These are phyloP conservation scores for Leucopternis melanops DNA, from an alignment of 2,113 vertebrate genomes.

Conservation along the genomic window DNA sequence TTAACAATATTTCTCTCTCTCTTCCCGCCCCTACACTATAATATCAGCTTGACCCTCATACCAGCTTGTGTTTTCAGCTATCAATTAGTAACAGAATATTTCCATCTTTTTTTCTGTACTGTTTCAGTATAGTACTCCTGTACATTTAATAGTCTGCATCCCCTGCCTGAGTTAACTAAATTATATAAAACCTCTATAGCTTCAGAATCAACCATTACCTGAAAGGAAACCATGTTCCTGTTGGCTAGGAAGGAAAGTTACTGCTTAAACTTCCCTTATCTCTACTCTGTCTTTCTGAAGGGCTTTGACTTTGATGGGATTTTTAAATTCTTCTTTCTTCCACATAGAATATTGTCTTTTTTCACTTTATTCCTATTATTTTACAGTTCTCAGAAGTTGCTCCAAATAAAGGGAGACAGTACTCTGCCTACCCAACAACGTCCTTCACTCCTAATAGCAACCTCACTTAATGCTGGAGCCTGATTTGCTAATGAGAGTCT, in stretches of 20 bases:
- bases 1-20: not conserved
- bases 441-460: not conserved
- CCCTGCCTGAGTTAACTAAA: not conserved
- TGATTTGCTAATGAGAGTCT: not conserved
- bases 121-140: not conserved
- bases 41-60: not conserved
- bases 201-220: not conserved
- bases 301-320: not conserved
- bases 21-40: not conserved
- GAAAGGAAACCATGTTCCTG: not conserved
- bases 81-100: not conserved
- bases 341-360: not conserved
- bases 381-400: not conserved
- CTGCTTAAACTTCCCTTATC: not conserved
- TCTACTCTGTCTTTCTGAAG: not conserved
- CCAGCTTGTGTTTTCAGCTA: not conserved
- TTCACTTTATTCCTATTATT: not conserved
- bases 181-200: not conserved
- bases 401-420: not conserved
- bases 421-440: not conserved
- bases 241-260: not conserved
- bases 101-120: not conserved
- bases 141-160: not conserved
- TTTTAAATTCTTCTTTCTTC: not conserved
- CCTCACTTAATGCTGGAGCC: not conserved